Evolutionary conservation across 2,113 vertebrate genomes (phyloP), one percentile per base, ranked within the genome.

Genomic region (Puntigrus tetrazona): DNA sequence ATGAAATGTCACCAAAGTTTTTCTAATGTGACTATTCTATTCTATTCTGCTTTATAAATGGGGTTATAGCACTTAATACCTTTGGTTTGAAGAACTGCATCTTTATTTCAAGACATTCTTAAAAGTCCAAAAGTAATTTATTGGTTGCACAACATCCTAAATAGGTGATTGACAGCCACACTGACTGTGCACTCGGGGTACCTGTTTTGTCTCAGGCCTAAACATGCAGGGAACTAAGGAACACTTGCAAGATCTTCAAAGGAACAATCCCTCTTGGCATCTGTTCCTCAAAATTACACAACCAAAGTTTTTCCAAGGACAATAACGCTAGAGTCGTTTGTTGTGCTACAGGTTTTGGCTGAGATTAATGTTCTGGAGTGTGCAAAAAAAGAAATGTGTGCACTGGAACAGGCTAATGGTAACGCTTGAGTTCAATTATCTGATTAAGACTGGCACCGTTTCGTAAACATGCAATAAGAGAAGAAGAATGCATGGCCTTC

Each of bases 391-490:
- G 25, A 84, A 76, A 75, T 25, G 31, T 67, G 57, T 45, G 57
- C 14, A 79, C 57, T 79, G 57, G 57, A 79, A 79, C 59, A 22
- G 78, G 59, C 78, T 31, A 38, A 67, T 43, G 38, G 7, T 61
- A 80, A 47, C 18, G 41, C 41, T 80, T n/a, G 52, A 74, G 41
- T 85, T 83, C 9, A 69, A 65, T 80, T 67, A 83, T 85, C 84
- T 87, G 27, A 82, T 87, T 87, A 57, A 79, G 80, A 83, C 78
- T 80, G 78, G 78, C 25, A 65, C 38, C 36, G 29, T 77, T 85
- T 82, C 8, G 82, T 85, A 85, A 85, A 83, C 76, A 82, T 55
- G 67, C 59, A 75, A 61, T 41, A 77, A 88, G 86, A 86, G 72
- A 88, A 25, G 38, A 69, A 70, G 11, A 88, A 86, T 38, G 73